Conservation (phyloP, 2,888 invertebrate species). For the Notodonta ziczac region DNA sequence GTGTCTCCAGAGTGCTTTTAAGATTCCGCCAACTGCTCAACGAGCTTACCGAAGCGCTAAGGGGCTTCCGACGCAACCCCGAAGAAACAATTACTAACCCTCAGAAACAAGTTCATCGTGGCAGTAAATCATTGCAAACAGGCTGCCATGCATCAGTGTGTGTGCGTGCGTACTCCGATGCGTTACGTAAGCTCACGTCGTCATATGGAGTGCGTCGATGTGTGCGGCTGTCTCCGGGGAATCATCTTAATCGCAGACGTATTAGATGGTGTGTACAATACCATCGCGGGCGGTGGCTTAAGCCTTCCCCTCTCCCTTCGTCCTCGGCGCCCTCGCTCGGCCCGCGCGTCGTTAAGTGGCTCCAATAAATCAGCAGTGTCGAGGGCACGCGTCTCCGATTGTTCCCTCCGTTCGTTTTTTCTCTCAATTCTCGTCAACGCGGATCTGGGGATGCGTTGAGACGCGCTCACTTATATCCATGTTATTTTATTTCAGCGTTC, state of each 20-base stretch:
- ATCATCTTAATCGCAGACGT: conserved; percentile 9
- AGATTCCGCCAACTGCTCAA: conserved; percentile 2
- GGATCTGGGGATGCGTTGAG: conserved; percentile 3
- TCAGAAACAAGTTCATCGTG: conserved; percentile 4
- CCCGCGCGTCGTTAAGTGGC: conserved; percentile 25
- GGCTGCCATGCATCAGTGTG: background rate
- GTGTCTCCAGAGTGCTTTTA: conserved; percentile 3
- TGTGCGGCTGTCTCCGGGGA: conserved; percentile 4
- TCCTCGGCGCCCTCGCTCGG: background rate
- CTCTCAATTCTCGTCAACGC: conserved; percentile 14
- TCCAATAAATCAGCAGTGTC: conserved; percentile 32
- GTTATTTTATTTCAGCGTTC: background rate
- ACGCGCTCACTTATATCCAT: background rate
- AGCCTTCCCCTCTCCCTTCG: background rate
- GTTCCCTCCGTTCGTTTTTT: conserved; percentile 12
- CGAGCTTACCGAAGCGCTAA: background rate
- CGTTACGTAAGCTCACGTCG: background rate
- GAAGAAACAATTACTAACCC: conserved; percentile 6
- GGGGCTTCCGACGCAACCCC: conserved; percentile 1
- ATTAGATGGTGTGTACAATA: conserved; percentile 5
- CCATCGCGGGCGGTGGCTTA: background rate
- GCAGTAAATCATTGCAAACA: conserved; percentile 4
- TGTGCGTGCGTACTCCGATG: background rate
- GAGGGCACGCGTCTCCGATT: conserved; percentile 12
- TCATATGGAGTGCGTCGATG: background rate